A percentile compares a stretch with the other conserved stretches of the same genome.
phyloP scores from a whole-genome alignment of 2,113 vertebrate species.

The Astatoreochromis straeleni region DNA sequence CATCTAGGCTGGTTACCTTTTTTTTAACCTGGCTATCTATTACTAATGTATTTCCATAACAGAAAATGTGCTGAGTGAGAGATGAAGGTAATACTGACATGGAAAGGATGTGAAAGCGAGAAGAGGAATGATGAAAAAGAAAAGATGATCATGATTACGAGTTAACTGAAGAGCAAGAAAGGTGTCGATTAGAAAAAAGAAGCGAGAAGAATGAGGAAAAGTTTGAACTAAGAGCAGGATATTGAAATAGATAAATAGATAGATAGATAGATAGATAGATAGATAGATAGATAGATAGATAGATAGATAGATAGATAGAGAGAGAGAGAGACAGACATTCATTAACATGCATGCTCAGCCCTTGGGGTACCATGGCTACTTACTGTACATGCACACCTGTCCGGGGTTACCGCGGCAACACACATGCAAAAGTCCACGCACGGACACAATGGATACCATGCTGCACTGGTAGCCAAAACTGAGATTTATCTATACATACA shows the following conservation, averaged over 20 bases:
- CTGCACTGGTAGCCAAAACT: constrained; percentile 50
- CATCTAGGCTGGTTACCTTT: constrained; percentile 11
- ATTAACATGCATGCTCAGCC: constrained; percentile 99
- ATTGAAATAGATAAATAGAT: background rate
- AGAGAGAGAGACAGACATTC: constrained; percentile 99
- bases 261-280: constrained; percentile 58
- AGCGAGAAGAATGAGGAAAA: constrained; percentile 10
- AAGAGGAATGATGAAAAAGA: background rate
- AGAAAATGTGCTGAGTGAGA: background rate
- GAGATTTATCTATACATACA: constrained; percentile 6
- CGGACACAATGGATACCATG: constrained; percentile 56
- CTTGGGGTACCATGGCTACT: constrained; percentile 63
- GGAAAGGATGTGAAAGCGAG: background rate
- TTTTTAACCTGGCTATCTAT: background rate
- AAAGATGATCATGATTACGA: background rate
- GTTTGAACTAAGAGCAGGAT: background rate
- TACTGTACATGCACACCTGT: constrained; percentile 70
- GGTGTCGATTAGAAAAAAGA: background rate
- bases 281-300: constrained; percentile 48
- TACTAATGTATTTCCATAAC: background rate
- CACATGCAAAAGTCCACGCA: constrained; percentile 60
- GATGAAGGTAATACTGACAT: background rate
- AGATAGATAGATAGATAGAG: constrained; percentile 66
- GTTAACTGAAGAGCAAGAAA: background rate
- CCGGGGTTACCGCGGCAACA: constrained; percentile 55